Evolutionary conservation across 2,113 vertebrate species (phyloP).

Genomic region (Serranochromis macrocephalus): DNA sequence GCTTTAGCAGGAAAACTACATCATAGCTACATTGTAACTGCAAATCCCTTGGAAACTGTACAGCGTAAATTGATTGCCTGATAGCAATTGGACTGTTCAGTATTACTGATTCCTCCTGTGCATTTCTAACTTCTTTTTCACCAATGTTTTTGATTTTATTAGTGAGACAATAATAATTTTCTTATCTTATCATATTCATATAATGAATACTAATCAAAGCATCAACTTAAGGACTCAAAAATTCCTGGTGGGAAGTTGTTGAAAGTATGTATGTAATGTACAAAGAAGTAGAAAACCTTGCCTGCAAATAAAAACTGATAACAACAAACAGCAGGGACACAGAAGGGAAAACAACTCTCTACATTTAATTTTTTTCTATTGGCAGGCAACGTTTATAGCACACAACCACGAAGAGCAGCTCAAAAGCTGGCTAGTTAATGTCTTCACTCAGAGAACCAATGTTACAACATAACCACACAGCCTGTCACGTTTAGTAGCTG

Average conservation of each 20-base stretch:
- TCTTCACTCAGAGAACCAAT: not conserved
- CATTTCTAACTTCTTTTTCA: not conserved
- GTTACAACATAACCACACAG: not conserved
- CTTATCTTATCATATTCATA: not conserved
- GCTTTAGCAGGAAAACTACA: not conserved
- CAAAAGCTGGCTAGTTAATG: not conserved
- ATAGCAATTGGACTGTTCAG: not conserved
- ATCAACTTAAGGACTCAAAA: not conserved
- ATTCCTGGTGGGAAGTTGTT: not conserved
- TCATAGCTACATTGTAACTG: not conserved
- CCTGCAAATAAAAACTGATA: not conserved
- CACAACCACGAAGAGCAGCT: not conserved
- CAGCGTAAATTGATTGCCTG: not conserved
- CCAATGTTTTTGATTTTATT: not conserved
- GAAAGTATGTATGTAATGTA: not conserved
- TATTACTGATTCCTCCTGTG: not conserved
- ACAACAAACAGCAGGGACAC: not conserved
- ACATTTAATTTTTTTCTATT: not conserved
- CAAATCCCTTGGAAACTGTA: not conserved
- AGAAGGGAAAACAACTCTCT: not conserved
- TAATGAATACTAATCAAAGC: not conserved
- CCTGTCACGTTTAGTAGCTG: not conserved
- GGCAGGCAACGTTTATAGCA: not conserved
- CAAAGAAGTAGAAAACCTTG: not conserved
- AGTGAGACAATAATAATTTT: not conserved